Conservation (phyloP, 1,140 invertebrate genomes). For the Trichogramma pretiosum region DNA sequence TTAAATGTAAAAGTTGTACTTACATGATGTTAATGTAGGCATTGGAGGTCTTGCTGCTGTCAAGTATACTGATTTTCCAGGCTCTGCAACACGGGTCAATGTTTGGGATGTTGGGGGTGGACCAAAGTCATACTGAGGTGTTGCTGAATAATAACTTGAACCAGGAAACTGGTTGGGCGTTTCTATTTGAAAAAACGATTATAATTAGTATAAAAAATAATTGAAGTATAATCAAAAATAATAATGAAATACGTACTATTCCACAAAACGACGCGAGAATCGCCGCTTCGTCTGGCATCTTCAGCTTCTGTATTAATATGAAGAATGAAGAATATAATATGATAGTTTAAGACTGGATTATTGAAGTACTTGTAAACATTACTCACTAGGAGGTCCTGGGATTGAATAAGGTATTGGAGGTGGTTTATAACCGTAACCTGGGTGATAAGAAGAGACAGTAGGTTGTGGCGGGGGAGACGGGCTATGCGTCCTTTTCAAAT, state of each 20-base stretch:
- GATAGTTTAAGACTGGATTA: constrained; percentile 28
- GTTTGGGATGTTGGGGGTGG: constrained; percentile 33
- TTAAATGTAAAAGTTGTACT: not conserved
- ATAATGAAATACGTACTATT: constrained; percentile 60
- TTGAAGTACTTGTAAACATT: constrained; percentile 22
- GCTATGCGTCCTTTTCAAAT: constrained; percentile 56
- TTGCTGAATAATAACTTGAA: constrained; percentile 35
- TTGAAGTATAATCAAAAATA: not conserved
- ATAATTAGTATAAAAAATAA: not conserved
- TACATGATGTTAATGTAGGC: constrained; percentile 33
- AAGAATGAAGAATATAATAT: constrained; percentile 15
- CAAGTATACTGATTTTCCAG: constrained; percentile 36
- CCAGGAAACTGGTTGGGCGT: constrained; percentile 34
- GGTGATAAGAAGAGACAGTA: constrained; percentile 43
- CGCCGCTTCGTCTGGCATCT: constrained; percentile 62
- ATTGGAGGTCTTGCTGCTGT: constrained; percentile 30
- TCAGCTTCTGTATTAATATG: constrained; percentile 64
- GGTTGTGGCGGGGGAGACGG: constrained; percentile 55
- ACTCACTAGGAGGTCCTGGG: constrained; percentile 49
- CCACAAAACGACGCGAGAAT: constrained; percentile 68
- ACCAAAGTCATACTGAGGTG: constrained; percentile 29
- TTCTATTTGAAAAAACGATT: no score
- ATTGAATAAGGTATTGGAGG: constrained; percentile 39
- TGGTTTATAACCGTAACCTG: constrained; percentile 49
- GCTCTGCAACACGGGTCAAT: constrained; percentile 33